These are phyloP conservation scores for Hermodice carunculata DNA, from an alignment of 2,888 invertebrate genomes.

Conservation along the genomic window DNA sequence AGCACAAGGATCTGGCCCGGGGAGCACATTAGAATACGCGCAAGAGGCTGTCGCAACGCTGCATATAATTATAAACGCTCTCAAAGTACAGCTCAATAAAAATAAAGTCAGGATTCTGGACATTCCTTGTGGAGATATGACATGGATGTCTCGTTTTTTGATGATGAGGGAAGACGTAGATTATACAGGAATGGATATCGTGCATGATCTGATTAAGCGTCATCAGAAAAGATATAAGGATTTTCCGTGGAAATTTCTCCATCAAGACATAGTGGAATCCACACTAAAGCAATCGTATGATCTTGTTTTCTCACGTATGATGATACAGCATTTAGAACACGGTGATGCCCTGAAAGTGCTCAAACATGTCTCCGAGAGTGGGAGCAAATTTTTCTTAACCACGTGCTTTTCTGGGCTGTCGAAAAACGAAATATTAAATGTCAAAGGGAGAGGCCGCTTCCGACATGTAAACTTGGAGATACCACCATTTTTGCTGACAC, in stretches of 20 bases:
- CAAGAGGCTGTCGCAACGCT: conserved; percentile 35
- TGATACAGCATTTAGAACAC: conserved; percentile 40
- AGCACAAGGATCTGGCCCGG: conserved; percentile 33
- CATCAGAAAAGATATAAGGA: conserved; percentile 28
- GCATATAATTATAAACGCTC: conserved; percentile 28
- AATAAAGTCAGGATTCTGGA: conserved; percentile 31
- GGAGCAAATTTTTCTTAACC: conserved; percentile 25
- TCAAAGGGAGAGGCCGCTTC: conserved; percentile 35
- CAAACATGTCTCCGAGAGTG: conserved; percentile 27
- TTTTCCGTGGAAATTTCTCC: conserved; percentile 27
- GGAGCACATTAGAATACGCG: conserved; percentile 37
- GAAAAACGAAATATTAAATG: conserved; percentile 30
- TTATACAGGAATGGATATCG: conserved; percentile 44
- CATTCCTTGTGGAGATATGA: conserved; percentile 45
- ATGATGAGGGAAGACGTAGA: conserved; percentile 40
- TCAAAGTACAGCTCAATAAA: conserved; percentile 19
- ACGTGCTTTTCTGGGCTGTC: conserved; percentile 30
- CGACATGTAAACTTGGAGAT: conserved; percentile 37
- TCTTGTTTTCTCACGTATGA: conserved; percentile 37
- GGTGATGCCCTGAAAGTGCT: conserved; percentile 31
- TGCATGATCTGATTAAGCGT: conserved; percentile 36
- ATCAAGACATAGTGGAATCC: conserved; percentile 30
- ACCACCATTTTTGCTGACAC: conserved; percentile 34
- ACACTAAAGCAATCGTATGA: conserved; percentile 27
- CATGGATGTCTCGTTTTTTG: conserved; percentile 43